Evolutionary conservation across 2,113 vertebrate genomes (phyloP).

Genomic region (Burhinus oedicnemus): DNA sequence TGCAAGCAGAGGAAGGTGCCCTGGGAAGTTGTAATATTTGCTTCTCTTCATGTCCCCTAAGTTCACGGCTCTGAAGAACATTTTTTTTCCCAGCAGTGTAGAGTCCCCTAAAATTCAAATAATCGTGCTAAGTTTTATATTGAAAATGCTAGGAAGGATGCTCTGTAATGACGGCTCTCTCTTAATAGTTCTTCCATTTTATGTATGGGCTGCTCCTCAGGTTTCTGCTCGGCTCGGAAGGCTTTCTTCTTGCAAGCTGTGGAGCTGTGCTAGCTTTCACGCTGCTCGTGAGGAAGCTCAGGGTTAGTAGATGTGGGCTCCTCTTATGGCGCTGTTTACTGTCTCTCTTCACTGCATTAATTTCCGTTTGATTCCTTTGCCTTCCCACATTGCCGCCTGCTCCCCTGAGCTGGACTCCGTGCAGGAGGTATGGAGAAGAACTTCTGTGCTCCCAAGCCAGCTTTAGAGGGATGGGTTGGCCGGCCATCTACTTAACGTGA

Average conservation of each 20-base stretch:
- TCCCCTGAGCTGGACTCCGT: not conserved
- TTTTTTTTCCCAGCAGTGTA: not conserved
- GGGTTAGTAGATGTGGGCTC: not conserved
- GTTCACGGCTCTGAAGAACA: rapidly evolving
- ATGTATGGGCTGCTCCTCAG: not conserved
- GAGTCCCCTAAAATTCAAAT: not conserved
- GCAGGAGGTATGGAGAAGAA: not conserved
- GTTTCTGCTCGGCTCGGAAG: not conserved
- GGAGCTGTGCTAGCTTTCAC: not conserved
- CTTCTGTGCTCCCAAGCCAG: not conserved
- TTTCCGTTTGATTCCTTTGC: not conserved
- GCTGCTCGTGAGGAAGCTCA: not conserved
- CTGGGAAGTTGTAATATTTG: not conserved
- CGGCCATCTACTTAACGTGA: not conserved
- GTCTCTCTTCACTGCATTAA: not conserved
- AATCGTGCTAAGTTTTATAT: not conserved
- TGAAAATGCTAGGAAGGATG: not conserved
- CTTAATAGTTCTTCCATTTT: not conserved
- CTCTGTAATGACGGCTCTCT: rapidly evolving
- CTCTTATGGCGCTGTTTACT: not conserved
- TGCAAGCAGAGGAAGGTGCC: not conserved
- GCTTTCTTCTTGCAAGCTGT: not conserved
- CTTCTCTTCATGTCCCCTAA: not conserved
- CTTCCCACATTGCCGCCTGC: rapidly evolving
- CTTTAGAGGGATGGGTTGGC: not conserved